Evolutionary conservation across 2,888 invertebrate genomes (phyloP).

Genomic region (Nyleta sp.): DNA sequence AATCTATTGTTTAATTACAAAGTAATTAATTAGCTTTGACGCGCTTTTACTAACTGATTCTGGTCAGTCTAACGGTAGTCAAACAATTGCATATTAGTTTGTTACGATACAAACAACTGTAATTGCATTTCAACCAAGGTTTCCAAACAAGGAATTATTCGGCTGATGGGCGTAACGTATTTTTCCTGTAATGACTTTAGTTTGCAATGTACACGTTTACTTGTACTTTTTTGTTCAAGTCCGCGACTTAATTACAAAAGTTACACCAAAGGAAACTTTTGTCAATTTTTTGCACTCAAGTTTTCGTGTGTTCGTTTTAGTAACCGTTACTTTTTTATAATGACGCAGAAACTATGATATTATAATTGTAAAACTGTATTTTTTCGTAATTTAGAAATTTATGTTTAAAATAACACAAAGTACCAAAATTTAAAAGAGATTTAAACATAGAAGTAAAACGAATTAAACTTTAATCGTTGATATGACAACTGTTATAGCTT

Average conservation of each 20-base stretch:
- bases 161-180: not conserved
- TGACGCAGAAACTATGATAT: too few species aligned
- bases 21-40: conserved; percentile 14
- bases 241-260: conserved; percentile 6
- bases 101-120: conserved; percentile 1
- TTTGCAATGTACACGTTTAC: not conserved
- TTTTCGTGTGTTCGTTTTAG: too few species aligned
- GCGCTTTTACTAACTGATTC: conserved; percentile 12
- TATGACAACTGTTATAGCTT: too few species aligned
- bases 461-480: too few species aligned
- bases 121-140: conserved; percentile 10
- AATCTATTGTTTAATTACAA: conserved; percentile 9
- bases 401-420: too few species aligned
- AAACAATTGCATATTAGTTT: conserved; percentile 24
- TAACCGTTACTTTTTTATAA: too few species aligned
- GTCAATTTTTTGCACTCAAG: not conserved
- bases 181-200: conserved; percentile 18
- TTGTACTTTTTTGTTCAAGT: not conserved
- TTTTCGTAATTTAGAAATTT: too few species aligned
- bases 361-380: too few species aligned
- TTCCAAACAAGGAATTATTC: conserved; percentile 16
- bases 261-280: not conserved
- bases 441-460: too few species aligned
- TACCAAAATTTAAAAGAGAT: too few species aligned
- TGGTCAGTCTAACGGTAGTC: conserved; percentile 9